A percentile compares a stretch with the other conserved stretches of the same genome.
Conservation (phyloP, 2,113 vertebrate genomes). For the Syrmaticus mikado region DNA sequence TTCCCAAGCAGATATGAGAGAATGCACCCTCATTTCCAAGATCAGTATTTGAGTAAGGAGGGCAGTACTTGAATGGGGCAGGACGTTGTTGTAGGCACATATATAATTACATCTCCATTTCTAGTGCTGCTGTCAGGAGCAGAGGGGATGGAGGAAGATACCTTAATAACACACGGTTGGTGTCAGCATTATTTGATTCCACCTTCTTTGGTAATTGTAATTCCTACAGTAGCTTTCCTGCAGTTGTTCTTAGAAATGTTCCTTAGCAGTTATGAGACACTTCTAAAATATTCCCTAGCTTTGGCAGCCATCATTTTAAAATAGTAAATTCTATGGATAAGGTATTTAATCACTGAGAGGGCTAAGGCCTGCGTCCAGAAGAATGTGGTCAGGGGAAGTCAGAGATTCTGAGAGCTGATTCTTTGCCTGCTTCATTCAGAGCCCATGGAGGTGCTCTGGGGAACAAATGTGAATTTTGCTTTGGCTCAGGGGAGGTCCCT, state of each 20-base stretch:
- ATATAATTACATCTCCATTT: background rate
- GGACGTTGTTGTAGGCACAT: background rate
- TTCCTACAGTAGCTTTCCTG: background rate
- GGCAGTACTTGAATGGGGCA: background rate
- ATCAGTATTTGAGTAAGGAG: background rate
- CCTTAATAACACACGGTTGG: background rate
- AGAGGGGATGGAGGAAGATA: background rate
- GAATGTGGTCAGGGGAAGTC: background rate
- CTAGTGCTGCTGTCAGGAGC: background rate
- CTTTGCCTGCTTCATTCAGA: background rate
- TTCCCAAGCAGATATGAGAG: background rate
- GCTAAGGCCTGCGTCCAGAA: background rate
- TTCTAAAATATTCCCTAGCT: background rate
- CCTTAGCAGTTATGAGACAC: background rate
- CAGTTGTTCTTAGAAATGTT: background rate
- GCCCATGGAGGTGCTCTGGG: background rate
- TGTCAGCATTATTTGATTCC: background rate
- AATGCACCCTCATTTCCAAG: background rate
- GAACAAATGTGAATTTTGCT: slow-evolving; percentile 26
- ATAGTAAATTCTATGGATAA: background rate
- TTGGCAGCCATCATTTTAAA: background rate
- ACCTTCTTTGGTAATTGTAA: background rate
- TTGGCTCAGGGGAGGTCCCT: slow-evolving; percentile 38
- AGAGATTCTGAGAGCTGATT: background rate
- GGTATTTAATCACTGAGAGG: background rate